Base-by-base conservation (phyloP, 2,888 invertebrate genomes). In the Sesamia inferens region DNA sequence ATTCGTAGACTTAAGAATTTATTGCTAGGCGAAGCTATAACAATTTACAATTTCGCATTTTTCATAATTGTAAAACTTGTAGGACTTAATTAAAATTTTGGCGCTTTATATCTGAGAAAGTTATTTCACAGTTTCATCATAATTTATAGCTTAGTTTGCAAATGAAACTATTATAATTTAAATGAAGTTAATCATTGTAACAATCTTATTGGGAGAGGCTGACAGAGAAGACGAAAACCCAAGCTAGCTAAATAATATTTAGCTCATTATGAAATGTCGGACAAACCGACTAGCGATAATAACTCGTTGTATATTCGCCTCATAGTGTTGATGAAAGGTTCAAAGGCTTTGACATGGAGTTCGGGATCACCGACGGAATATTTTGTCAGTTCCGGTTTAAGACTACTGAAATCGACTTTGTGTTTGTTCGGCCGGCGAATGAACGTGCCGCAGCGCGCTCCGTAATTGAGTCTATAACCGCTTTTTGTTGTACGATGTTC, bases 271-370 rank as follows among this genome's bases (percentile, higher is more conserved):
- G 48, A 71, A 79, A 82, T 67, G 71, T 55, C 51, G 55, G 59
- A 19, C 65, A 31, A 70, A 48, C 64, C 65, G 55, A 73, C 44
- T 47, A 44, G 65, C 61, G 64, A 74, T 76, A 59, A 65, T 39
- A 67, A 64, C 73, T 82, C 64, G 62, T 85, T 73, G 73, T 48
- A 57, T 79, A 79, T 79, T 82, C 79, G 69, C 58, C 73, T 75
- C 79, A 31, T 79, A 69, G 82, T 82, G 69, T 51, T 72, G 64
- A 68, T 77, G 70, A 73, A 77, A 75, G 74, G 75, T 70, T 82
- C 80, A 85, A 82, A 84, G 83, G 83, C 80, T 77, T 80, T 85
- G 80, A 77, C 72, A 65, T 55, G 31, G 62, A 74, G 72, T 74
- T 61, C 57, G 68, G 71, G 70, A 76, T 71, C 79, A 79, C 76